Percentiles rank a stretch among this genome's conserved stretches.
These are phyloP conservation scores for Augiades crinisus DNA, from an alignment of 2,888 invertebrate species.

Conservation along the genomic window DNA sequence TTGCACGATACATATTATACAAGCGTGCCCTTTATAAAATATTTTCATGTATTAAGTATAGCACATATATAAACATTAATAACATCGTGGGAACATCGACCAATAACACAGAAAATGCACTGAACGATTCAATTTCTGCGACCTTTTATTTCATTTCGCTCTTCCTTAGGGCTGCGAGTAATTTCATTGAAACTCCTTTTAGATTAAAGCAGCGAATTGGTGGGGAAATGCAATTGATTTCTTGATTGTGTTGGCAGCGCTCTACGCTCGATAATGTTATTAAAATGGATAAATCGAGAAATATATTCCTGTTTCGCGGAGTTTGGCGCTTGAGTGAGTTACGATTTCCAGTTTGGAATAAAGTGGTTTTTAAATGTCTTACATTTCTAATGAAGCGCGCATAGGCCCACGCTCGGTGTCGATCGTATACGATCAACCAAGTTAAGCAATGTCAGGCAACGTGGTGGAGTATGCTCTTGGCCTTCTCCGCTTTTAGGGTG, in stretches of 20 bases:
- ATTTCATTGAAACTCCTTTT: constrained; percentile 13
- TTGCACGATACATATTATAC: constrained; percentile 33
- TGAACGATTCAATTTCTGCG: constrained; percentile 14
- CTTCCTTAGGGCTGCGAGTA: constrained; percentile 18
- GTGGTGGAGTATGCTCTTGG: too few species aligned
- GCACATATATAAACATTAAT: too few species aligned
- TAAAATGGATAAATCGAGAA: neutral
- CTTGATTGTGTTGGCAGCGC: constrained; percentile 5
- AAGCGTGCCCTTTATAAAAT: constrained; percentile 39
- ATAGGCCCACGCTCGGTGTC: too few species aligned
- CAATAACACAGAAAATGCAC: constrained; percentile 20
- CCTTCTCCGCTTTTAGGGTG: too few species aligned
- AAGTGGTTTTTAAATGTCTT: too few species aligned
- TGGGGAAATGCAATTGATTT: constrained; percentile 11
- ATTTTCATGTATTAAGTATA: constrained; percentile 18
- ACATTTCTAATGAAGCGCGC: too few species aligned
- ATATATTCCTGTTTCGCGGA: neutral
- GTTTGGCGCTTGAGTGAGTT: too few species aligned
- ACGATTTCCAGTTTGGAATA: too few species aligned
- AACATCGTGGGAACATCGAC: too few species aligned
- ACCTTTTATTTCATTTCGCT: constrained; percentile 28
- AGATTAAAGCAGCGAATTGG: constrained; percentile 14
- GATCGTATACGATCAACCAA: too few species aligned
- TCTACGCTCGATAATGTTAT: constrained; percentile 1
- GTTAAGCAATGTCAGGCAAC: too few species aligned